These are phyloP conservation scores for Hypena proboscidalis DNA, from an alignment of 2,888 invertebrate genomes.

Conservation along the genomic window DNA sequence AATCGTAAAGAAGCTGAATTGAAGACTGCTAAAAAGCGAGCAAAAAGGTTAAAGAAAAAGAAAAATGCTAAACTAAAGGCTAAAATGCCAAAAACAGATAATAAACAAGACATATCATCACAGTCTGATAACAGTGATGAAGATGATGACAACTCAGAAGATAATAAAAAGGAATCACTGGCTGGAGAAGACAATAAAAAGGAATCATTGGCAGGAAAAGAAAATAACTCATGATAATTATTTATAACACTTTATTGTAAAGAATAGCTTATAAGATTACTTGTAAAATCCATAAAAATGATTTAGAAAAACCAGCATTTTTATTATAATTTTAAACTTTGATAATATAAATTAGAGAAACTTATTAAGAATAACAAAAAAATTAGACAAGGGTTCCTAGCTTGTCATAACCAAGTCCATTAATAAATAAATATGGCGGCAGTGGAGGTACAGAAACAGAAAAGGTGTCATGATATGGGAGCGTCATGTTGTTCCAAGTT, in stretches of 20 bases:
- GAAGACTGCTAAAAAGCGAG: conserved; percentile 95
- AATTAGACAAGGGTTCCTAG: conserved; percentile 25
- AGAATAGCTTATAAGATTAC: not conserved
- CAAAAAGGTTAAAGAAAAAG: conserved; percentile 93
- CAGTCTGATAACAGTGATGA: conserved; percentile 61
- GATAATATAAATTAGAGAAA: not conserved
- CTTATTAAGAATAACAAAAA: conserved; percentile 4
- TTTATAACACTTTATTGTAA: too few species aligned
- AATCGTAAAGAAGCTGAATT: conserved; percentile 90
- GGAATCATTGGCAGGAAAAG: conserved; percentile 25
- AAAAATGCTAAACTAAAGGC: conserved; percentile 68
- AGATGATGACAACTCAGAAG: conserved; percentile 40
- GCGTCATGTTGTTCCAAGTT: conserved; percentile 30
- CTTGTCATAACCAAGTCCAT: conserved; percentile 30
- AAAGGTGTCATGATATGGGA: conserved; percentile 35
- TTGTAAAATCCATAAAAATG: not conserved
- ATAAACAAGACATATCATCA: conserved; percentile 51
- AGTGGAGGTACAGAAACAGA: conserved; percentile 38
- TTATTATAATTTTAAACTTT: not conserved
- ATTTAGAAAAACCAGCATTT: not conserved
- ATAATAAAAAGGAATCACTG: conserved; percentile 17
- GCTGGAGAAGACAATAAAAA: conserved; percentile 42
- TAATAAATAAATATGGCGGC: conserved; percentile 40
- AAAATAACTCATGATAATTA: conserved; percentile 18
- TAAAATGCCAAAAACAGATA: conserved; percentile 70